Base-by-base conservation (phyloP, 2,113 vertebrate species). In the Lontra canadensis region DNA sequence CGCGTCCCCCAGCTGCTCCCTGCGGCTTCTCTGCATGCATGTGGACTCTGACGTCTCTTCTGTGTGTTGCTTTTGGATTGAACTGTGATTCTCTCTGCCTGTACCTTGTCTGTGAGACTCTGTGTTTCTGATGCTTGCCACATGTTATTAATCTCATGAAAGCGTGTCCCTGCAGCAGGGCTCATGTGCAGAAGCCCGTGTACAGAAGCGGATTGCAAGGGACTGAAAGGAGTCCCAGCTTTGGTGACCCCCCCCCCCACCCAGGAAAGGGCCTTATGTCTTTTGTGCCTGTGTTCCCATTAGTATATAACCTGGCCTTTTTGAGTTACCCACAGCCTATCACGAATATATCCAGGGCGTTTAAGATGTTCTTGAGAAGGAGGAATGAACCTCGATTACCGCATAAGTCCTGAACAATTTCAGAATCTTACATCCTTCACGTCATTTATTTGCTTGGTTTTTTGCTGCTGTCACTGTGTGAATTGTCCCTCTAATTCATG, bases 21-120 rank as follows among this genome's bases (percentile, higher is more conserved):
- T 3, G 36, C 90, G 57, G 98, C 98, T 98, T 98, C 96, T 98
- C 87, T 98, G 98, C 98, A 99, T 99, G 99, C 83, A 52, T 97
- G 98, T 97, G 98, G 97, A 98, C 97, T 98, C 98, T 97, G 92
- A 89, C 94, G 96, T 98, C 96, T 97, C 97, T 82, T 93, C 82
- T 65, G 52, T 98, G 98, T 98, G 96, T 97, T 98, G 98, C 98
- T 98, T 98, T 98, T 97, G 97, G 96, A 98, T 90, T 98, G 98
- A 98, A 94, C 74, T 98, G 98, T 98, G 97, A 98, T 97, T 98
- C 98, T 23, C 81, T 73, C 90, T 98, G 98, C 96, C 96, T 98
- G 98, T 98, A 93, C 98, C 97, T 47, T 98, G 98, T 98, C 97
- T 98, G 88, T 97, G 98, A 98, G 95, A 97, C 98, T 97, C 95